phyloP scores from a whole-genome alignment of 2,113 vertebrate species.

The Brachionichthys hirsutus region DNA sequence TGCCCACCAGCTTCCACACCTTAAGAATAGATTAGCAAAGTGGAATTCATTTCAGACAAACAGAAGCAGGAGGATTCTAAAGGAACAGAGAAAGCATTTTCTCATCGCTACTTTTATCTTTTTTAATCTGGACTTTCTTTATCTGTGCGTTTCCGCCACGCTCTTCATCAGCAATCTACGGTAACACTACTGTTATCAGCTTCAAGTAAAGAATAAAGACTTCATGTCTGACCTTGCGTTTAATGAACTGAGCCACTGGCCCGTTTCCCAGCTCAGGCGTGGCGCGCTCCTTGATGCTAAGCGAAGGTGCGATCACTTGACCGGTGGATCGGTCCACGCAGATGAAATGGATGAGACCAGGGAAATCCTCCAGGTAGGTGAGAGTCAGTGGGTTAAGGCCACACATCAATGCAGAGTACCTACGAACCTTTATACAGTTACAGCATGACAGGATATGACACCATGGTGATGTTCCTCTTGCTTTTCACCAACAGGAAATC shows the following conservation, averaged over 20 bases:
- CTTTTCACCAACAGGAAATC: conserved; percentile 97
- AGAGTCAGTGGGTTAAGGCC: conserved; percentile 79
- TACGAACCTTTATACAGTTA: too few species aligned
- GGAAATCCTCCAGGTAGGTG: conserved; percentile 94
- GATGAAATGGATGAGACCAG: conserved; percentile 94
- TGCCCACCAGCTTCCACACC: conserved; percentile 88
- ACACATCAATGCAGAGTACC: too few species aligned
- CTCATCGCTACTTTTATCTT: too few species aligned
- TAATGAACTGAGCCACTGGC: conserved; percentile 86
- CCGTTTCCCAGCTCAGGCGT: conserved; percentile 90
- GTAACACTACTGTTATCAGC: background rate
- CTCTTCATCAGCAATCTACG: background rate
- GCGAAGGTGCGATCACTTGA: conserved; percentile 93
- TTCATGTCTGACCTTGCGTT: conserved; percentile 82
- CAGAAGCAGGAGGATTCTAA: too few species aligned
- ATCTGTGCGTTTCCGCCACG: too few species aligned
- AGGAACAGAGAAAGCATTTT: too few species aligned
- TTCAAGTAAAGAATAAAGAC: background rate
- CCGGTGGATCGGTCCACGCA: conserved; percentile 89
- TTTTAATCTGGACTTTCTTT: too few species aligned
- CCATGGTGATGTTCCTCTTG: conserved; percentile 92
- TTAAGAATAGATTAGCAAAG: conserved; percentile 43
- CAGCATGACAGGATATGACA: conserved; percentile 93
- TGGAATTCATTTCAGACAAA: background rate
- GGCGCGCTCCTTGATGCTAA: conserved; percentile 79